These are phyloP conservation scores for Neoseiulus cucumeris DNA, from an alignment of 1,140 invertebrate genomes.

Conservation along the genomic window DNA sequence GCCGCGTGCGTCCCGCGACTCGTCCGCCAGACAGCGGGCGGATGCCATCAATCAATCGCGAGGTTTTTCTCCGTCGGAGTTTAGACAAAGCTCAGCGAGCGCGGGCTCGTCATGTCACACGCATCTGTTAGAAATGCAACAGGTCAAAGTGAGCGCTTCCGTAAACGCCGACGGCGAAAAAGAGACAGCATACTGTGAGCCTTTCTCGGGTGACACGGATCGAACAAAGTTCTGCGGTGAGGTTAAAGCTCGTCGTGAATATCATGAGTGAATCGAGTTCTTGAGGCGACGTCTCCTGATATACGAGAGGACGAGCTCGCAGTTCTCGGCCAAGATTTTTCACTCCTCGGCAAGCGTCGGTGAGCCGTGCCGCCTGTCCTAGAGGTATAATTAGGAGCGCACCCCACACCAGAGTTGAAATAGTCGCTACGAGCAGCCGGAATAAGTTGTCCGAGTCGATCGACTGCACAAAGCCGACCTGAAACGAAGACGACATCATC, in stretches of 20 bases:
- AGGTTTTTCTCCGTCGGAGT: no score
- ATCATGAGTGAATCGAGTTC: not conserved
- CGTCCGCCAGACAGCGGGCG: no score
- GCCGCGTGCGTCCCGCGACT: no score
- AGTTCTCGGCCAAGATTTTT: conserved; percentile 7
- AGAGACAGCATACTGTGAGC: not conserved
- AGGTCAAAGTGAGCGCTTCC: not conserved
- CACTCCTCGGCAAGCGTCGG: not conserved
- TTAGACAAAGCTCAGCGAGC: no score
- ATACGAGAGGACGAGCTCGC: not conserved
- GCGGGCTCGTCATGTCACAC: no score
- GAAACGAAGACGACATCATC: not conserved
- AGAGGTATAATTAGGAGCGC: not conserved
- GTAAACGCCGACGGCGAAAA: not conserved
- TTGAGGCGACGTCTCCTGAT: not conserved
- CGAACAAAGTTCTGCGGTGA: not conserved
- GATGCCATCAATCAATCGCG: no score
- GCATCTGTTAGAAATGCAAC: not conserved
- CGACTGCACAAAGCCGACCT: conserved; percentile 6
- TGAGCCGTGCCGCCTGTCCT: not conserved
- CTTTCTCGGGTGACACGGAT: not conserved
- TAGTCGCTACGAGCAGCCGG: not conserved
- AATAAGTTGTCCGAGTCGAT: not conserved
- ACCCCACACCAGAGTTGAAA: not conserved
- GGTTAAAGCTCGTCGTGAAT: not conserved